phyloP scores from a whole-genome alignment of 1,140 invertebrate genomes.

The Cheumatopsyche charites region DNA sequence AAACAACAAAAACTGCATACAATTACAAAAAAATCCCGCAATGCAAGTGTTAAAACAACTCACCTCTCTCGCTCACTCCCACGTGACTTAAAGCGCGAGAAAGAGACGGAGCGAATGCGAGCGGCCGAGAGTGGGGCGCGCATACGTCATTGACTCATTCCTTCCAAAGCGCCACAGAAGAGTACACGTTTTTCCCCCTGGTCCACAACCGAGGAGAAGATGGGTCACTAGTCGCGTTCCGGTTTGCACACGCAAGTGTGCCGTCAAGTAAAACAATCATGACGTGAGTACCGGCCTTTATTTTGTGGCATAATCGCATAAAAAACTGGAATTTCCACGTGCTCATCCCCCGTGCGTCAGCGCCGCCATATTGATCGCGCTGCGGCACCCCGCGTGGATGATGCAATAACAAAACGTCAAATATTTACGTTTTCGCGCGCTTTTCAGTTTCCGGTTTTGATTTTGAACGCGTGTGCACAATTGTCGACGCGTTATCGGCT shows the following conservation, averaged over 20 bases:
- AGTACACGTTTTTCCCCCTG: constrained; percentile 38
- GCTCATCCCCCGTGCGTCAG: background rate
- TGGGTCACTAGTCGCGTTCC: constrained; percentile 45
- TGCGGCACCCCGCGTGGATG: background rate
- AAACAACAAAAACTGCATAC: background rate
- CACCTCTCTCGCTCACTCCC: background rate
- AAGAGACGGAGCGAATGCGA: background rate
- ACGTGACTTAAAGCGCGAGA: background rate
- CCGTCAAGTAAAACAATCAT: constrained; percentile 41
- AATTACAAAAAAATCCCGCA: background rate
- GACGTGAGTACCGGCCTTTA: constrained; percentile 44
- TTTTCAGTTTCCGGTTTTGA: background rate
- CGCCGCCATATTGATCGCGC: constrained; percentile 15
- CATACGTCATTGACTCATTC: constrained; percentile 35
- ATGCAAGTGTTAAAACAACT: background rate
- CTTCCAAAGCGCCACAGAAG: constrained; percentile 37
- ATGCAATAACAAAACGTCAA: constrained; percentile 10
- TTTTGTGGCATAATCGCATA: background rate
- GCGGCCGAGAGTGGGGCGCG: background rate
- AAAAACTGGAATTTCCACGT: too few species aligned
- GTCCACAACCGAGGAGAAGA: constrained; percentile 34
- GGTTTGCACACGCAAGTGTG: constrained; percentile 44
- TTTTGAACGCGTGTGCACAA: background rate
- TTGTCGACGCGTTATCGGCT: background rate
- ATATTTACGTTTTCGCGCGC: background rate